These are phyloP conservation scores for Agonopterix alstromeriana DNA, from an alignment of 2,888 invertebrate genomes.

Conservation along the genomic window DNA sequence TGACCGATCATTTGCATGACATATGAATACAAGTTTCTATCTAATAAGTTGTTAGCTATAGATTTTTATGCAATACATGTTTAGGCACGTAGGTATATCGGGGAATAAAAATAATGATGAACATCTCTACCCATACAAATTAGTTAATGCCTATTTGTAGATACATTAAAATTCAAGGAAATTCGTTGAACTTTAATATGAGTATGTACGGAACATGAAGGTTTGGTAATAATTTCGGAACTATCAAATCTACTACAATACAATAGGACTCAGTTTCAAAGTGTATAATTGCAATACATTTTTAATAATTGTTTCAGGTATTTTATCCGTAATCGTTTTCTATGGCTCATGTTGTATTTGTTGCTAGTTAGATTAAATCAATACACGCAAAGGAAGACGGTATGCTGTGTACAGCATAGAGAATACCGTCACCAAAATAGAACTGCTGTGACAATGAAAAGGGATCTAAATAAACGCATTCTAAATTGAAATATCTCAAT, in stretches of 20 bases:
- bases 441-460: constrained; percentile 43
- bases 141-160: constrained; percentile 10
- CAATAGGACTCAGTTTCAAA: no score
- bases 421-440: constrained; percentile 42
- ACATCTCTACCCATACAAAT: constrained; percentile 29
- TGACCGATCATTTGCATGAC: background rate
- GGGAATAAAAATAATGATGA: constrained; percentile 33
- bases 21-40: background rate
- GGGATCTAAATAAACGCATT: constrained; percentile 20
- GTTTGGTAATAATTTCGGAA: no score
- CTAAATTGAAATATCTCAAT: background rate
- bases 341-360: background rate
- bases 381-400: background rate
- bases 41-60: no score
- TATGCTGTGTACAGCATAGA: constrained; percentile 28
- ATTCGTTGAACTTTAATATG: constrained; percentile 34
- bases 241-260: no score
- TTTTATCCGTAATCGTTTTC: no score
- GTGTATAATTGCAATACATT: no score
- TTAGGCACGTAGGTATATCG: no score
- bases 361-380: background rate
- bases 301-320: no score
- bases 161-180: constrained; percentile 44
- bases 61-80: no score
- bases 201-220: background rate